phyloP scores from a whole-genome alignment of 2,113 vertebrate genomes.

The Fulmarus glacialis region DNA sequence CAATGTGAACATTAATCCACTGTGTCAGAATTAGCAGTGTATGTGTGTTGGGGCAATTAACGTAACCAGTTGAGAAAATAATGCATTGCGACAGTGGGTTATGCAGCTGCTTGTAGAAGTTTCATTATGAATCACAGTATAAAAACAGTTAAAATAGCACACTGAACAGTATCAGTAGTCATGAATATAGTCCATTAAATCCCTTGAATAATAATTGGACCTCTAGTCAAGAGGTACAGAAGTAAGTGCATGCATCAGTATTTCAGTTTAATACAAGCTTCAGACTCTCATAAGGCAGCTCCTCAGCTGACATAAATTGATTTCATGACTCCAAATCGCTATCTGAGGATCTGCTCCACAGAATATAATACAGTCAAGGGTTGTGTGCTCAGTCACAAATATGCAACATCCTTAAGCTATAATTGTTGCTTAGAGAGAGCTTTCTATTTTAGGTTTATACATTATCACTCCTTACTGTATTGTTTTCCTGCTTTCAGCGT shows the following conservation, averaged over 20 bases:
- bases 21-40: neutral
- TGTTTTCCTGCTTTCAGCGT: neutral
- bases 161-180: neutral
- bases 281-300: neutral
- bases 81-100: neutral
- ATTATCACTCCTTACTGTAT: neutral
- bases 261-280: conserved; percentile 5
- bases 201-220: neutral
- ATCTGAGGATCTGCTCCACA: neutral
- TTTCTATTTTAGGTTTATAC: neutral
- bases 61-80: neutral
- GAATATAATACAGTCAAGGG: neutral
- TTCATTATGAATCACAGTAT: neutral
- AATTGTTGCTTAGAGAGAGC: neutral
- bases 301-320: neutral
- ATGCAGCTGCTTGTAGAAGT: neutral
- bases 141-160: neutral
- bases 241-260: neutral
- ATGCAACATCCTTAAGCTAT: neutral
- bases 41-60: neutral
- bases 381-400: neutral
- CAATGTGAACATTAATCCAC: neutral
- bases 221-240: neutral
- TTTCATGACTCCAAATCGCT: neutral
- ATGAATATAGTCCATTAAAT: neutral